Evolutionary conservation across 2,113 vertebrate genomes (phyloP), one percentile per base, ranked within the genome.

Genomic region (Apodemus sylvaticus): DNA sequence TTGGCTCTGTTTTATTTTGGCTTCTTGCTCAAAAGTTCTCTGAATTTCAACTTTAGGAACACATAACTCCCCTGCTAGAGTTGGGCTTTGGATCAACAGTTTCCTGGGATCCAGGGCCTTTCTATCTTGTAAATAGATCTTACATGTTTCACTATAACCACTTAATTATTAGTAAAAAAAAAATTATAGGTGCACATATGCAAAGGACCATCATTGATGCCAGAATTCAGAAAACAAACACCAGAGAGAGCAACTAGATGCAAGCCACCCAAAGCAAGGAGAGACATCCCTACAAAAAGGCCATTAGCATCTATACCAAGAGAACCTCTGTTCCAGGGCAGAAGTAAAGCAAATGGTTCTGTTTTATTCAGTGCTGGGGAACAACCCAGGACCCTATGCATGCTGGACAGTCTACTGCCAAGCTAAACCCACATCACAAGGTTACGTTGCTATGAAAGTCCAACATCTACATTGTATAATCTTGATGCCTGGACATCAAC

Each of bases 21-120:
- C 58, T 73, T 31, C 34, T 88, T 91, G 34, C 4, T 85, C 76
- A 92, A 45, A 3, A 85, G 16, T 36, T 92, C 24, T 89, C 77
- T 81, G 22, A 0, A 92, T 60, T 26, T 20, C 82, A 94, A 36
- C 34, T 96, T 93, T 24, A 71, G 42, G 29, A 92, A 86, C 9
- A 53, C 16, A 39, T 58, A 5, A 51, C 26, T 79, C 29, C 62
- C 93, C 39, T 71, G 60, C 10, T 86, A 34, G 19, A 58, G 53
- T 6, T 71, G 26, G 0, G 1, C 45, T 90, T 90, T 92, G 81
- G 55, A 85, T 45, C 17, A 73, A n/a, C 90, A 77, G 31, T 89
- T 92, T 77, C 19, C 76, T 91, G 36, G 16, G 87, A 90, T 90
- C 34, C 51, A 88, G 53, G 42, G 19, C 68, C 64, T 92, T 96